Base-by-base conservation (phyloP, 2,113 vertebrate species). In the Notiomystis cincta region DNA sequence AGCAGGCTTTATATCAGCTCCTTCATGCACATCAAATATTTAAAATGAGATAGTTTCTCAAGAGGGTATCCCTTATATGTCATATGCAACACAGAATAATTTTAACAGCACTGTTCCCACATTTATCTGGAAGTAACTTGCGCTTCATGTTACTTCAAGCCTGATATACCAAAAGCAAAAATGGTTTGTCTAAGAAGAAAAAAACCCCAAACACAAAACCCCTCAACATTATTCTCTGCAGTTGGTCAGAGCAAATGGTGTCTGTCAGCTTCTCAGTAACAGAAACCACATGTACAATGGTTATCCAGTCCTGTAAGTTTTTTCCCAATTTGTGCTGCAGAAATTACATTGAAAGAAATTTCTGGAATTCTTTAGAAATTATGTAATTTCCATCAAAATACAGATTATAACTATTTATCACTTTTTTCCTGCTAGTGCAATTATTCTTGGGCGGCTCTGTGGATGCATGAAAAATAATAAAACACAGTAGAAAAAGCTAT, bases 201-300 rank as follows among this genome's bases (percentile, higher is more conserved):
- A 18, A 45, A 31, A 11, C 0, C 14, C 27, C 15, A 65, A 65
- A 33, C 6, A 12, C 12, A n/a, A 37, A 81, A 56, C 40, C 7
- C 4, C 3, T 1, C 57, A 71, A n/a, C 25, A 38, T 38, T 73
- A 76, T 84, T 79, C 33, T 69, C 58, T 67, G 69, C 48, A 85
- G 72, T 47, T 60, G 42, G 30, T 17, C 27, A 58, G 64, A 77
- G 50, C 35, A 89, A 92, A 82, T 28, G 35, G 47, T 51, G 23
- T 37, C 50, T n/a, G 47, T 83, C 73, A 57, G 35, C 69, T 82
- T 79, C 62, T 56, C 20, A 1, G 50, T 91, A 82, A 95, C 75
- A 96, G 47, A 91, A 95, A 82, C 47, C 94, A 96, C 87, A 96
- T 67, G 88, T 28, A 65, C 78, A 89, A 71, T 2, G 16, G 61